Evolutionary conservation across 2,888 invertebrate species (phyloP).

Genomic region (Erpobdella octoculata): DNA sequence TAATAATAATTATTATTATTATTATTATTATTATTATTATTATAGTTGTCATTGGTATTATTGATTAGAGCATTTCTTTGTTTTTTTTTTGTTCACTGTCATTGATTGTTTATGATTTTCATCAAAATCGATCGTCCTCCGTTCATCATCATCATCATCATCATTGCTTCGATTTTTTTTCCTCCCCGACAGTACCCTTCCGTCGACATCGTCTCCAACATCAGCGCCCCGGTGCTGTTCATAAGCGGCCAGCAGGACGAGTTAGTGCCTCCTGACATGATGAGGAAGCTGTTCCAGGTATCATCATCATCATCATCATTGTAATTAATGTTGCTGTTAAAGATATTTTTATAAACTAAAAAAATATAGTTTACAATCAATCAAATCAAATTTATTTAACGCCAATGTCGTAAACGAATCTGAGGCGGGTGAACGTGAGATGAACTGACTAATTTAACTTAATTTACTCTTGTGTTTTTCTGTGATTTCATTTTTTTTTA

Average conservation of each 20-base stretch:
- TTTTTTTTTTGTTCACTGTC: no score
- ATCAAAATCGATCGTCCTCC: no score
- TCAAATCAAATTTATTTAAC: no score
- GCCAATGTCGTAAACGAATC: no score
- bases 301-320: no score
- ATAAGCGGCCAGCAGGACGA: constrained; percentile 79
- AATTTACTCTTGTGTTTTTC: background rate
- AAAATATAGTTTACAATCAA: background rate
- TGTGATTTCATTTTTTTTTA: background rate
- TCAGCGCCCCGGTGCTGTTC: constrained; percentile 72
- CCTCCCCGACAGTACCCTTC: constrained; percentile 52
- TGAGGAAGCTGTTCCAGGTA: constrained; percentile 67
- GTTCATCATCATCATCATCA: no score
- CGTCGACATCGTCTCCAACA: constrained; percentile 63
- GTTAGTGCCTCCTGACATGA: constrained; percentile 83
- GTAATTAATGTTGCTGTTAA: no score
- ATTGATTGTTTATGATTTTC: no score
- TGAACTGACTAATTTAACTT: background rate
- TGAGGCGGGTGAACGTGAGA: no score
- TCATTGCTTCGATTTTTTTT: background rate
- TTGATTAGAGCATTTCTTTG: no score
- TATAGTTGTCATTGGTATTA: background rate
- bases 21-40: background rate
- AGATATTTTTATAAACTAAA: no score
- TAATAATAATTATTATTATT: background rate